A percentile compares a stretch with the other conserved stretches of the same genome.
Evolutionary conservation across 2,888 invertebrate genomes (phyloP).

Genomic region (Drosophila prolongata): DNA sequence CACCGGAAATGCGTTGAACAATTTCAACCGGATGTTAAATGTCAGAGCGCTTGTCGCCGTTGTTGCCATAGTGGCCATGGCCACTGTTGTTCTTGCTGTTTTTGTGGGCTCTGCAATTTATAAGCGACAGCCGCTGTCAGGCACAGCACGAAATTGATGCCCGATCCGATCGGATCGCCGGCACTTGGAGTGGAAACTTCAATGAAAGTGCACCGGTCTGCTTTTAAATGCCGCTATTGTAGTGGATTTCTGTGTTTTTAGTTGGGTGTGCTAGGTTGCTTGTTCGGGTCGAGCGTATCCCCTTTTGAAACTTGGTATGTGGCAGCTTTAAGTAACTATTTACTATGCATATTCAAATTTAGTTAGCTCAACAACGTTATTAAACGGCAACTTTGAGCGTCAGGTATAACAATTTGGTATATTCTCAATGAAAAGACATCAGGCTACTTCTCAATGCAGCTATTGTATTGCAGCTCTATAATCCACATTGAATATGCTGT

Average conservation of each 20-base stretch:
- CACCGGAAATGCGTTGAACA: conserved; percentile 66
- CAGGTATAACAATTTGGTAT: too few relatives aligned
- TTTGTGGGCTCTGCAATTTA: conserved; percentile 59
- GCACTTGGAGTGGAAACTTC: conserved; percentile 31
- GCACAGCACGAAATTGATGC: conserved; percentile 52
- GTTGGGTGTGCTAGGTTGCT: conserved; percentile 2
- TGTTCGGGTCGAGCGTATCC: too few relatives aligned
- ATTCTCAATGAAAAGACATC: too few relatives aligned
- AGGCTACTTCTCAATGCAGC: too few relatives aligned
- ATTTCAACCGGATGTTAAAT: conserved; percentile 74
- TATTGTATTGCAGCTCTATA: too few relatives aligned
- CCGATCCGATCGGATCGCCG: conserved; percentile 39
- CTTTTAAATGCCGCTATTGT: conserved; percentile 19
- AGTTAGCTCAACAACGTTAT: neutral
- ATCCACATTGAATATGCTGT: too few relatives aligned
- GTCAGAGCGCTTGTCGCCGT: conserved; percentile 58
- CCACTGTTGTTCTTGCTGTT: conserved; percentile 17
- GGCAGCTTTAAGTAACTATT: neutral
- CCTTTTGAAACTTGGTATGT: conserved; percentile 6
- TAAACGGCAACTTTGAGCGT: neutral
- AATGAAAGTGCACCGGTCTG: conserved; percentile 8
- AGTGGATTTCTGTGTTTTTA: conserved; percentile 20
- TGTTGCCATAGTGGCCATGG: conserved; percentile 17
- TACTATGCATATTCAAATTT: neutral
- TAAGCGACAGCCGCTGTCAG: conserved; percentile 45